Base-by-base conservation (phyloP, 2,797 vertebrate species). In the Pygocentrus nattereri region DNA sequence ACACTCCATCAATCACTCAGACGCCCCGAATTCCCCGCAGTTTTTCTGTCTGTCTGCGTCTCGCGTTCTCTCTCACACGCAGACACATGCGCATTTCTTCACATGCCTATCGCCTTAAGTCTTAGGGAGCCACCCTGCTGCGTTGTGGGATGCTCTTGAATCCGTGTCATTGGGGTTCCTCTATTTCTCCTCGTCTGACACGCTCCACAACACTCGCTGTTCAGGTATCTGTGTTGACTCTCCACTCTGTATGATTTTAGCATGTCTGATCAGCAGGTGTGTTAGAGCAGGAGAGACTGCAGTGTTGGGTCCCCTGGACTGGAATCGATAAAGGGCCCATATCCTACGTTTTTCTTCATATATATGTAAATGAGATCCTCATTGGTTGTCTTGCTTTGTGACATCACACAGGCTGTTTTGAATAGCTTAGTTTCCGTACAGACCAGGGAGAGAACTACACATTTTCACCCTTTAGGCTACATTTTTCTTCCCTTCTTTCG, bases 51-150 rank as follows among this genome's bases (percentile, higher is more conserved):
- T 38, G 21, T 71, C 54, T 62, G 15, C 38, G 31, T 15, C 16
- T 25, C 56, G 0, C 65, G 21, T 58, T 21, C 52, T 5, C 54
- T 31, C 58, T 5, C 52, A 1, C 21, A 38, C 27, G 44, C 69
- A 68, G 68, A 78, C 74, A 74, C 3, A 23, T 47, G 49, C 30
- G 65, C 58, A 74, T 65, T 25, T 65, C 44, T 68, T 23, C 75
- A 75, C 79, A 76, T 81, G 44, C 59, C 65, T 79, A 58, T 79
- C 64, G 70, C 49, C 73, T 83, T 58, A 82, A 83, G 70, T 82
- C 74, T 74, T 69, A 73, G 72, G 59, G 76, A 72, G 77, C 64
- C 19, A 56, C 38, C 62, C 61, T 72, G 44, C 13, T 83, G 82
- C 84, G 84, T 81, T 83, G 38, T 74, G 67, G 80, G 80, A 78